phyloP scores from a whole-genome alignment of 1,140 invertebrate species.

The Akabosia matsudoensis region DNA sequence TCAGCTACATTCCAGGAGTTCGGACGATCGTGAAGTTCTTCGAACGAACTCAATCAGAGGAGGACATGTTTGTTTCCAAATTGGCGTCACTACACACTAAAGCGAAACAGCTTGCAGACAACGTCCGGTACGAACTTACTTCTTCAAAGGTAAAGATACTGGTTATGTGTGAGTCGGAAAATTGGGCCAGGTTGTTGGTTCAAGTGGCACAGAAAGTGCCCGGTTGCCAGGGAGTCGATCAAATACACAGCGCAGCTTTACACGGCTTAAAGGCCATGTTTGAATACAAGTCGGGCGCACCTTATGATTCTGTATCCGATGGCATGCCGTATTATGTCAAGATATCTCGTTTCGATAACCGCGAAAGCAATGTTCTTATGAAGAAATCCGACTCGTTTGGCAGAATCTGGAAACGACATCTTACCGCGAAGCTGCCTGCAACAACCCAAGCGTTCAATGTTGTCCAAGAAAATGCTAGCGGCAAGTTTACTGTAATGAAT shows the following conservation, averaged over 20 bases:
- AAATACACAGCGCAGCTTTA: neutral
- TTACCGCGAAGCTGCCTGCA: too few relatives aligned
- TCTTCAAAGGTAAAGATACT: neutral
- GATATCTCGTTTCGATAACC: neutral
- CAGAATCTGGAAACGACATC: neutral
- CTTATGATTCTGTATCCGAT: neutral
- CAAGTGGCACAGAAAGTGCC: neutral
- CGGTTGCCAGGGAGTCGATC: neutral
- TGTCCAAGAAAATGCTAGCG: too few relatives aligned
- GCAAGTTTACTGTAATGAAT: neutral
- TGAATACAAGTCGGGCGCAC: neutral
- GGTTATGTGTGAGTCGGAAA: neutral
- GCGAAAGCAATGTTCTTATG: neutral
- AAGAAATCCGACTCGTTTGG: neutral
- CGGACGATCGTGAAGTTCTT: neutral
- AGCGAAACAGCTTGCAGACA: neutral
- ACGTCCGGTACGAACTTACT: too few relatives aligned
- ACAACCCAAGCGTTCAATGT: too few relatives aligned
- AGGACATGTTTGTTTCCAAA: neutral
- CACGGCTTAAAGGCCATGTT: neutral
- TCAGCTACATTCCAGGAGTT: neutral
- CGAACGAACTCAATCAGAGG: neutral
- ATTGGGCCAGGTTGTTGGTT: neutral
- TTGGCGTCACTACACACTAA: neutral
- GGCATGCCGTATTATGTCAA: neutral